A percentile compares a stretch with the other conserved stretches of the same genome.
Conservation (phyloP, 1,140 invertebrate species). For the Heliconius hewitsoni region DNA sequence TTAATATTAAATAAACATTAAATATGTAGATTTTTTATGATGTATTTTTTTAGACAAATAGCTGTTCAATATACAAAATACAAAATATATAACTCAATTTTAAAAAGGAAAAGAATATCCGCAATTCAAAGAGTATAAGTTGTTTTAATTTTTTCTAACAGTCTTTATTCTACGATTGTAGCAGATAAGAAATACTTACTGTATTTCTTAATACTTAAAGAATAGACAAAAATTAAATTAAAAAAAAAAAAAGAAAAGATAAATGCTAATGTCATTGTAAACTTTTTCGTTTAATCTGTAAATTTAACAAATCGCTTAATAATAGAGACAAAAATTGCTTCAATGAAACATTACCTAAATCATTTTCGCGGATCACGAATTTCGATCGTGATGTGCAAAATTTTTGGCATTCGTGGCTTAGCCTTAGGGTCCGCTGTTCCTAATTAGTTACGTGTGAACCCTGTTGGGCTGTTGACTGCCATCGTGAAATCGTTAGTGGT, state of each 20-base stretch:
- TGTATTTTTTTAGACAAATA: too few species aligned
- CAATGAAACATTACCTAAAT: conserved; percentile 13
- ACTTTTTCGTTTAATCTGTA: not conserved
- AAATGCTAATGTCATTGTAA: not conserved
- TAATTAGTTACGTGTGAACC: conserved; percentile 9
- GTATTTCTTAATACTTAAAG: too few species aligned
- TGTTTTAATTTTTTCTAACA: too few species aligned
- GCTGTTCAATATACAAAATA: too few species aligned
- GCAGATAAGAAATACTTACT: too few species aligned
- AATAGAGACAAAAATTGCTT: conserved; percentile 4
- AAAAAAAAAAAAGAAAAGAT: not conserved
- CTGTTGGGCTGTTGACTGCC: not conserved
- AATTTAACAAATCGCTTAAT: not conserved
- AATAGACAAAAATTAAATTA: too few species aligned
- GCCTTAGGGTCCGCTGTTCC: conserved; percentile 31
- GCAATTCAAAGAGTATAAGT: too few species aligned
- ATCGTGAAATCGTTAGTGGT: not conserved
- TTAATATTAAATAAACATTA: too few species aligned
- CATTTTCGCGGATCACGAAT: conserved; percentile 36
- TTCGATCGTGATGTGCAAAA: conserved; percentile 39
- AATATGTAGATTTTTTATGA: too few species aligned
- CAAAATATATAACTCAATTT: too few species aligned
- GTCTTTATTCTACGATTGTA: too few species aligned
- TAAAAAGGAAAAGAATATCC: too few species aligned
- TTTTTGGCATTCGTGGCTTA: conserved; percentile 44